Evolutionary conservation across 2,113 vertebrate species (phyloP).

Genomic region (Pseudopipra pipra): DNA sequence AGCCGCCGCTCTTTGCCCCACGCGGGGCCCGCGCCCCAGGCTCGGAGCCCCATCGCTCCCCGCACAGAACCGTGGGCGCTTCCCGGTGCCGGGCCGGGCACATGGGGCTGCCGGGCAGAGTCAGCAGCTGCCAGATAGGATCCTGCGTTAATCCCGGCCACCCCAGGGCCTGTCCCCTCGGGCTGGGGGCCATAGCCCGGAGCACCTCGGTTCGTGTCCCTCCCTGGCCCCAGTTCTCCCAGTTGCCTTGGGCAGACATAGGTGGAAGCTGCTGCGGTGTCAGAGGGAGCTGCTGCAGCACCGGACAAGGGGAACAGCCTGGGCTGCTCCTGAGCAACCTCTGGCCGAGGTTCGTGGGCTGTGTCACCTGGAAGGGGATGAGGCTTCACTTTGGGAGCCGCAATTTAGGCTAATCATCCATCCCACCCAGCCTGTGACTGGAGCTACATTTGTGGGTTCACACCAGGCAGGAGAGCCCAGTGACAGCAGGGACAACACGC

Average conservation of each 20-base stretch:
- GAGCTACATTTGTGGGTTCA: neutral
- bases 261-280: no score
- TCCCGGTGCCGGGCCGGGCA: neutral
- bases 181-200: neutral
- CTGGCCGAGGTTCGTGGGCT: neutral
- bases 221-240: rapidly evolving
- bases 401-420: neutral
- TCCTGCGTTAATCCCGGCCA: neutral
- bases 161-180: rapidly evolving
- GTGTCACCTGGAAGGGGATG: neutral
- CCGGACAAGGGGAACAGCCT: neutral
- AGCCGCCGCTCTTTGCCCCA: neutral
- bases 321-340: neutral
- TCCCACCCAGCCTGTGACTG: neutral
- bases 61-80: no score
- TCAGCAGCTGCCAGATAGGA: no score
- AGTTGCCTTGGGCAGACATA: neutral
- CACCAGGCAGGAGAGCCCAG: neutral
- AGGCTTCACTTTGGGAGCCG: neutral
- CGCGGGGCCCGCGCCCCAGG: rapidly evolving
- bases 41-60: neutral
- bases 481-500: rapidly evolving
- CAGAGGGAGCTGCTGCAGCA: neutral
- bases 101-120: neutral
- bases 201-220: rapidly evolving